Percentiles rank a stretch among this genome's conserved stretches.
These are phyloP conservation scores for Dissostichus mawsoni DNA, from an alignment of 2,113 vertebrate species.

Conservation along the genomic window DNA sequence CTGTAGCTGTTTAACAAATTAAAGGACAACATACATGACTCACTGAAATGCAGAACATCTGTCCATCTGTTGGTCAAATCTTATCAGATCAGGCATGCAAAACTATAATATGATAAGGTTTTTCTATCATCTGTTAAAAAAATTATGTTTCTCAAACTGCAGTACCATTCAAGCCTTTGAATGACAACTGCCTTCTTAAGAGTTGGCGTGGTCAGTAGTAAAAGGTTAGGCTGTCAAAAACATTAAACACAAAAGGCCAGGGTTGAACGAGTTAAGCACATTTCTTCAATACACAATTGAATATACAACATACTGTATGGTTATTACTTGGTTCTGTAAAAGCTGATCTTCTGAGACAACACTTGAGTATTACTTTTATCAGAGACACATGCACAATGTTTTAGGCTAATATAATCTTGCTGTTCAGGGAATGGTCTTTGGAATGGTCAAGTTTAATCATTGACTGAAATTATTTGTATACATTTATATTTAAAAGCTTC, in stretches of 20 bases:
- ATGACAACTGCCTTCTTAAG: not conserved
- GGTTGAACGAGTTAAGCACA: not conserved
- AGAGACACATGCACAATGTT: not conserved
- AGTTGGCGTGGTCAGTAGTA: not conserved
- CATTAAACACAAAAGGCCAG: not conserved
- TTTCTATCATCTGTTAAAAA: slow-evolving; percentile 13
- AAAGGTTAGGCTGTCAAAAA: slow-evolving; percentile 8
- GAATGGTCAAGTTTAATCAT: not conserved
- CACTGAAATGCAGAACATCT: not conserved
- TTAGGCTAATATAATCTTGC: not conserved
- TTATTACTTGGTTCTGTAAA: not conserved
- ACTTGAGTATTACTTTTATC: not conserved
- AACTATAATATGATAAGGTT: too few species aligned
- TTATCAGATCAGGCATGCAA: not conserved
- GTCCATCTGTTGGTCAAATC: not conserved
- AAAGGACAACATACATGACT: slow-evolving; percentile 3
- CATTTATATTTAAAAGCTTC: not conserved
- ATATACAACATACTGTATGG: not conserved
- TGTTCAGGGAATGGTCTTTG: not conserved
- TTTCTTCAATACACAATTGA: too few species aligned
- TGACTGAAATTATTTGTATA: not conserved
- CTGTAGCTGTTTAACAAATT: not conserved
- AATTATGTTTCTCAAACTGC: not conserved
- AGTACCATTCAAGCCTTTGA: not conserved
- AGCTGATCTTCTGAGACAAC: not conserved